Evolutionary conservation across 2,888 invertebrate species (phyloP), one percentile per base, ranked within the genome.

Genomic region (Mesorhabditis belari): DNA sequence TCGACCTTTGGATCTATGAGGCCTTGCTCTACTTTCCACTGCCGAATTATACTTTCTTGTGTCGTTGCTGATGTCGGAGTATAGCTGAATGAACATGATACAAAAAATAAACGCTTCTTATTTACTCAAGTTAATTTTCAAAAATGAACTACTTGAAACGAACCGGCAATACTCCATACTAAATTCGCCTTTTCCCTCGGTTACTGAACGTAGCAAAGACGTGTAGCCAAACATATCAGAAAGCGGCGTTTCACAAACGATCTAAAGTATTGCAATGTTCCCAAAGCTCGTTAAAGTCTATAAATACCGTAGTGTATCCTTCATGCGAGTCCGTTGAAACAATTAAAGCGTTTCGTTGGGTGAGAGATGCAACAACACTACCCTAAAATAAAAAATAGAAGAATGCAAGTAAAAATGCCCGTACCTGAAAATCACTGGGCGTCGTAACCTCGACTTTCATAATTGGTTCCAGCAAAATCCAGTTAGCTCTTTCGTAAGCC

Each of bases 201-300:
- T 98, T 76, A 87, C 85, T 0, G 94, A 92, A 68, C 94, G 86
- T 59, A 99, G 84, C 81, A 94, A 93, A 0, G 91, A 88, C 0
- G 90, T 88, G 82, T 92, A 99, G 28, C 96, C 98, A 81, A 99
- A 99, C 98, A 99, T 99, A 57, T 94, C 89, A 78, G 94, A 95
- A 3, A 99, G 84, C 0, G 98, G 95, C 1, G 95, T 91, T 86
- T 86, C 69, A n/a, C 51, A 50, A 50, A 56, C 44, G 24, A 24
- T 19, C 35, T 26, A 19, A 12, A 9, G 5, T 25, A 12, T 9
- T 19, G 2, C 17, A 6, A 54, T 1, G 6, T 58, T 52, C 24
- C 21, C 0, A 51, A 24, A 27, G n/a, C 25, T 24, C n/a, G 21
- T 24, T 3, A 29, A 73, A 5, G 12, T 24, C 35, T 6, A 4